Base-by-base conservation (phyloP, 2,113 vertebrate species). In the Marmota monax region DNA sequence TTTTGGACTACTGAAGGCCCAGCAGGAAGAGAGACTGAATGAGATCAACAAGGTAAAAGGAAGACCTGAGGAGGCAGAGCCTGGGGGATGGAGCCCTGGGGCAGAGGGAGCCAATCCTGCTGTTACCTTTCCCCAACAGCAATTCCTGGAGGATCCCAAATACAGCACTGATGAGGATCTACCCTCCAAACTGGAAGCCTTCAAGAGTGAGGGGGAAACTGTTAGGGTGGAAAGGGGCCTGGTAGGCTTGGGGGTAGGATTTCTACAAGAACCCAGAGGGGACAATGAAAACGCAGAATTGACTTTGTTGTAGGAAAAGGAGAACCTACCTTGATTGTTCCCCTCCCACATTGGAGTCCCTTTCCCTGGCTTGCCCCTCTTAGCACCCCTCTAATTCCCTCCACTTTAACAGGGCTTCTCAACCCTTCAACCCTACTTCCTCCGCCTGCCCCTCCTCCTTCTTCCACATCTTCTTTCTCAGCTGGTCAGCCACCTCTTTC, bases 111-210 rank as follows among this genome's bases (percentile, higher is more conserved):
- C 4, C 37, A 4, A 84, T 4, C 18, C 56, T 53, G 42, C 37
- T 76, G 76, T 65, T 45, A 22, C 48, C 88, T 61, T 34, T 11
- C 39, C 51, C 82, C n/a, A 11, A 22, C 39, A 99, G 99, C 98
- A 98, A 80, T 99, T 99, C 98, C 98, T 99, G 82, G 98, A 98
- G 37, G 98, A 99, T 87, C 98, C 99, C 20, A 98, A 99, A 92
- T 99, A 99, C 97, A 98, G 94, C 97, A 98, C 97, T 12, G 99
- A 98, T 79, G 98, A 99, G 97, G 98, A 99, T 42, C 98, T 99
- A 34, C 90, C 92, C 23, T 97, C 96, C 82, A 99, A 99, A 92
- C 98, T 99, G 93, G 98, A 99, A 86, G 90, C 97, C 88, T 99
- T 99, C 97, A 99, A 99, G 98, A 97, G 99, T 99, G 79, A 99